phyloP scores from a whole-genome alignment of 2,888 invertebrate species.

The Eristalinus aeneus region DNA sequence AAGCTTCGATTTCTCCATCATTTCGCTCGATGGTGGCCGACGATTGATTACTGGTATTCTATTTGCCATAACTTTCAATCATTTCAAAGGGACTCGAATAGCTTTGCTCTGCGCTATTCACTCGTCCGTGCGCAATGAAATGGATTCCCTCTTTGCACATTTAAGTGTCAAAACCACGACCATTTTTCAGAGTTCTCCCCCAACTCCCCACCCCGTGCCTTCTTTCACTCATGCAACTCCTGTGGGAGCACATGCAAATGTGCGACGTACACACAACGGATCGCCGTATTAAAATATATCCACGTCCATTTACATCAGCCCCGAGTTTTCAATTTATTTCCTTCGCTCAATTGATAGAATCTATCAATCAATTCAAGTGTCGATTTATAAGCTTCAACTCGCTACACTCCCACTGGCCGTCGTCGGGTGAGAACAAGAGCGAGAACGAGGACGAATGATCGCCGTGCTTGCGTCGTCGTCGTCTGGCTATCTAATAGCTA shows the following conservation, averaged over 20 bases:
- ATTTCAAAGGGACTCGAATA: conserved; percentile 52
- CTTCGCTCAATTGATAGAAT: conserved; percentile 69
- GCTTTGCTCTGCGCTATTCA: conserved; percentile 36
- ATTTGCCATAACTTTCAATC: conserved; percentile 55
- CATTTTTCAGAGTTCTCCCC: conserved; percentile 55
- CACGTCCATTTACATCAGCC: conserved; percentile 63
- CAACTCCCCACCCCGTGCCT: not conserved
- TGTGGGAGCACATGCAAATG: conserved; percentile 52
- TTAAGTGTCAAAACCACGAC: conserved; percentile 68
- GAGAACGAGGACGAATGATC: conserved; percentile 22
- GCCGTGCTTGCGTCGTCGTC: not conserved
- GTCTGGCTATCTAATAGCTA: conserved; percentile 17
- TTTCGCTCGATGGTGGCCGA: not conserved
- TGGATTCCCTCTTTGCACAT: conserved; percentile 60
- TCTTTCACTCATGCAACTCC: not conserved
- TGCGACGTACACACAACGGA: conserved; percentile 8
- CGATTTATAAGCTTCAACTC: conserved; percentile 67
- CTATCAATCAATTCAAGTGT: conserved; percentile 70
- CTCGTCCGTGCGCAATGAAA: conserved; percentile 45
- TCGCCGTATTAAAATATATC: conserved; percentile 46
- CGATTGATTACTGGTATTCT: conserved; percentile 40
- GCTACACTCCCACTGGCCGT: conserved; percentile 16
- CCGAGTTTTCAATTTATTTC: conserved; percentile 67
- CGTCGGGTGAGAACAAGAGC: not conserved
- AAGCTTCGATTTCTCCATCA: not conserved